Evolutionary conservation across 2,888 invertebrate species (phyloP), one percentile per base, ranked within the genome.

Genomic region (Eudasyphora cyanicolor): DNA sequence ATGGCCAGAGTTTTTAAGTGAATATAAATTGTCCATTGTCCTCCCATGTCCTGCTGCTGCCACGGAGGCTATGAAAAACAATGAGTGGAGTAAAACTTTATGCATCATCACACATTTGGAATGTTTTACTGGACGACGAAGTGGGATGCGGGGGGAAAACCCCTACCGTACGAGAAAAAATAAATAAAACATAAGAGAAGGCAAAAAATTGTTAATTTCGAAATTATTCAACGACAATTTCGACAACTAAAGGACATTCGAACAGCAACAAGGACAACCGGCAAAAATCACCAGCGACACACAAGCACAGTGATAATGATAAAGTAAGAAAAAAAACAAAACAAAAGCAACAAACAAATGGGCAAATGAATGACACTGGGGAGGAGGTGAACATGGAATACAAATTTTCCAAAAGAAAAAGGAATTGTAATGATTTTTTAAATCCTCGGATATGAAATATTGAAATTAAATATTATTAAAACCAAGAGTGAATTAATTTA

Each of bases 221-320:
- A 57, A 57, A 57, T 57, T 57, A 57, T 57, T 14, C 57, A 57
- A 57, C 57, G 57, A 57, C 57, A 27, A 57, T 57, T 57, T 57
- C 57, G 57, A 27, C 57, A 24, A 24, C 8, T 24, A 57, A 57
- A 57, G 57, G 57, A 57, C 57, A 57, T 57, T 57, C 27, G 57
- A 27, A 27, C 57, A 27, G 14, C 57, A 27, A 10, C 4, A 51
- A 57, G 12, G 27, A 27, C 57, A 57, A 49, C 49, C 5, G 12
- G 45, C 2, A n/a, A 5, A 45, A 45, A 8, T 21, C 3, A 57
- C 2, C 19, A 57, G 27, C 57, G 24, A 24, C 45, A n/a, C 14
- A n/a, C n/a, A 45, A 24, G 27, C 57, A 51, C 1, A 35, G 35
- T 35, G n/a, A 45, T 45, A 45, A 45, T n/a, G 45, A 45, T 8